A percentile compares a stretch with the other conserved stretches of the same genome.
These are phyloP conservation scores for Carterocephalus palaemon DNA, from an alignment of 2,888 invertebrate genomes.

Conservation along the genomic window DNA sequence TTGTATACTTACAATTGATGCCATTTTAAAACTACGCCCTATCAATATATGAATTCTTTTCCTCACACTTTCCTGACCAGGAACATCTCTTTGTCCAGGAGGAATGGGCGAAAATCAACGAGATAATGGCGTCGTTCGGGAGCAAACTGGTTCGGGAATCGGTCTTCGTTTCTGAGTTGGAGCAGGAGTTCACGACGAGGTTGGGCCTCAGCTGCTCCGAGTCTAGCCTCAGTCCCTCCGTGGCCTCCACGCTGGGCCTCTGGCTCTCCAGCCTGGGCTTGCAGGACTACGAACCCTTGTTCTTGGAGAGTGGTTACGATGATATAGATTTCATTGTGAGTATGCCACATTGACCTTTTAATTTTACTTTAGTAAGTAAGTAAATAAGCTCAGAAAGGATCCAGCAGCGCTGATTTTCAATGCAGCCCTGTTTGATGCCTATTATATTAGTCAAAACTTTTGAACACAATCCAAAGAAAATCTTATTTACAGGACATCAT, in stretches of 20 bases:
- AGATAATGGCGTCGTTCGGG: constrained; percentile 96
- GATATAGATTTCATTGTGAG: constrained; percentile 95
- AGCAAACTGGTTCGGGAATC: constrained; percentile 88
- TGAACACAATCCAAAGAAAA: no score
- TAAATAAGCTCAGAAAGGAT: no score
- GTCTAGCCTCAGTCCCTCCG: constrained; percentile 79
- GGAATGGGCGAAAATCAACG: constrained; percentile 97
- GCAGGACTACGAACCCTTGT: constrained; percentile 89
- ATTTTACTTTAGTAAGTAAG: no score
- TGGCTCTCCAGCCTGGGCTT: constrained; percentile 89
- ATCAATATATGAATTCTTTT: no score
- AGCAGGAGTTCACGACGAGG: constrained; percentile 87
- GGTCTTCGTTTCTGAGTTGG: constrained; percentile 87
- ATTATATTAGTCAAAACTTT: no score
- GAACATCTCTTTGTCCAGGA: constrained; percentile 83
- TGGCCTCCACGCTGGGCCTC: constrained; percentile 83
- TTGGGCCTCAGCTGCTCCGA: constrained; percentile 81
- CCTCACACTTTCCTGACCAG: no score
- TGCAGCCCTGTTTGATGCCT: no score
- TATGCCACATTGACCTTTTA: constrained; percentile 34
- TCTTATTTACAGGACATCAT: no score
- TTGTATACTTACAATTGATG: no score
- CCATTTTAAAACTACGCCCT: no score
- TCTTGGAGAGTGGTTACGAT: constrained; percentile 93
- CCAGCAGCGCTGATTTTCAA: no score